Conservation (phyloP, 2,113 vertebrate species). For the Tragelaphus scriptus region DNA sequence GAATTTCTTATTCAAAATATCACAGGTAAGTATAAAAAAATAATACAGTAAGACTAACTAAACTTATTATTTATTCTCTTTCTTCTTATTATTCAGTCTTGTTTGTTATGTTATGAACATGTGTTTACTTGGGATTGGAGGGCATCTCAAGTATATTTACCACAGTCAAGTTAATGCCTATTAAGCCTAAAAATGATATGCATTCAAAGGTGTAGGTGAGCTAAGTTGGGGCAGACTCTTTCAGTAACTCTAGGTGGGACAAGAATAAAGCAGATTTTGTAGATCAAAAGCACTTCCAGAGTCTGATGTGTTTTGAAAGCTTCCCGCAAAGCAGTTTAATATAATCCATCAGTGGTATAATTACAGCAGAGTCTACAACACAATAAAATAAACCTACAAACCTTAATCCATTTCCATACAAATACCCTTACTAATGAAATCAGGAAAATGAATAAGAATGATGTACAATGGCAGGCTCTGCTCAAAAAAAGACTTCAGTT, state of each 20-base stretch:
- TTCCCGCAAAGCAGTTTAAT: slow-evolving; percentile 60
- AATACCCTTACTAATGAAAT: slow-evolving; percentile 53
- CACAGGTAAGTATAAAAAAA: background rate
- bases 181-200: background rate
- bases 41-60: background rate
- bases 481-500: slow-evolving; percentile 47
- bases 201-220: background rate
- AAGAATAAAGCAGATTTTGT: background rate
- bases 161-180: background rate
- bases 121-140: background rate
- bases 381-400: slow-evolving; percentile 53
- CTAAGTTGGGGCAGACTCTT: background rate
- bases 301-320: slow-evolving; percentile 60
- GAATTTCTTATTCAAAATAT: background rate
- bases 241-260: background rate
- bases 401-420: slow-evolving; percentile 43
- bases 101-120: background rate
- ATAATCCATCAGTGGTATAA: slow-evolving; percentile 58
- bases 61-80: background rate
- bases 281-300: background rate
- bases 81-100: background rate
- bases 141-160: background rate
- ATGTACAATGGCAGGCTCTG: slow-evolving; percentile 9
- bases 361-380: slow-evolving; percentile 43
- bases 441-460: slow-evolving; percentile 37